Base-by-base conservation (phyloP, 2,797 vertebrate genomes). In the Garrulus glandarius region DNA sequence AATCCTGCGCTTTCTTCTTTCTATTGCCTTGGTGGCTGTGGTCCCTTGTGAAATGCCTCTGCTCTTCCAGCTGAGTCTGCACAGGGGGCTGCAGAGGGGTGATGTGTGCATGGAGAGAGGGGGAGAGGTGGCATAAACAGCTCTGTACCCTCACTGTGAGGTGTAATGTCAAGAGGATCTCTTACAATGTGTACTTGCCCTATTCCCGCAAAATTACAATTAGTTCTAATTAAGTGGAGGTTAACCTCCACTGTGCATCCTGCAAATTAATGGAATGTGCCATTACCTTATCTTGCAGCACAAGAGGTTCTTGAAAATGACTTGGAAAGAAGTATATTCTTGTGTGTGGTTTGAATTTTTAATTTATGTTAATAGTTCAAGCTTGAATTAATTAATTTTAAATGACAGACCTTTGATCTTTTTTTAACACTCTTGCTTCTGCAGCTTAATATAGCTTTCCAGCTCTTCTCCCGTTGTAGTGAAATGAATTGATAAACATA, bases 221-320 rank as follows among this genome's bases (percentile, higher is more conserved):
- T 75, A 91, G 84, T 61, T 60, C 79, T 95, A 97, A 96, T 97
- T 94, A 97, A 95, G 88, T 88, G 81, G 92, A 94, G 75, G 86
- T 95, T 96, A 96, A 96, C 95, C 82, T 96, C 77, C 23, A 9
- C 89, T 67, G 88, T 87, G 77, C 79, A 22, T 37, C 75, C 72
- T 84, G 70, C 90, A 84, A 80, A 84, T 88, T 82, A 97, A 86
- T 86, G 74, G 72, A 72, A 93, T 80, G 59, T 67, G 88, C 14
- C 26, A 89, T 95, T 95, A 86, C 61, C 86, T 95, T 96, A 63
- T 87, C 85, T 93, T 72, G 88, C 70, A 84, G 76, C 32, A 4
- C 49, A 89, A 29, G 41, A 89, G 77, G 72, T 56, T 93, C 88
- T 94, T 94, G 74, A 77, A 91, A 96, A 92, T 87, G 24, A 72